These are phyloP conservation scores for Channallabes apus DNA, from an alignment of 2,797 vertebrate species.

Conservation along the genomic window DNA sequence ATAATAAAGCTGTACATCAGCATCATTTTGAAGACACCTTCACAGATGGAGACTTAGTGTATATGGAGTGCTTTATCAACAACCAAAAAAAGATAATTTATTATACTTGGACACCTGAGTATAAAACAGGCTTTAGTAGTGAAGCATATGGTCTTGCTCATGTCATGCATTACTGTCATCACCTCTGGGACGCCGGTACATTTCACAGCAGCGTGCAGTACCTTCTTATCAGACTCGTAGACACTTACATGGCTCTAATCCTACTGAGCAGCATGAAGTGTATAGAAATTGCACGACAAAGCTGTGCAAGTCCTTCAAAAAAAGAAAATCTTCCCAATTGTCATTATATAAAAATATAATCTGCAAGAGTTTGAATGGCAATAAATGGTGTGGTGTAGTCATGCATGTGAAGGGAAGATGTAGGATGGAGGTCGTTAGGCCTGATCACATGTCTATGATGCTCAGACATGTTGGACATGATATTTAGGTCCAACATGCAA, in stretches of 20 bases:
- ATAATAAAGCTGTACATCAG: background rate
- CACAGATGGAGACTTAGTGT: background rate
- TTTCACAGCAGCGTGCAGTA: background rate
- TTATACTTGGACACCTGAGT: no score
- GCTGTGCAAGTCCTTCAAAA: background rate
- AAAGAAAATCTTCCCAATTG: background rate
- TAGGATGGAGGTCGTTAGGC: slow-evolving; percentile 34
- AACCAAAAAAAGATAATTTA: background rate
- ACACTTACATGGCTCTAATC: slow-evolving; percentile 13
- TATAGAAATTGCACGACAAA: background rate
- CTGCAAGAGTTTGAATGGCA: background rate
- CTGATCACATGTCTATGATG: slow-evolving; percentile 1
- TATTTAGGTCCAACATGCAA: background rate
- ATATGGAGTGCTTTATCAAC: background rate
- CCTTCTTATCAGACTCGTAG: background rate
- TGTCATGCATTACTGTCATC: slow-evolving; percentile 28
- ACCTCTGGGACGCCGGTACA: slow-evolving; percentile 11
- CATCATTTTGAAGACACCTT: background rate
- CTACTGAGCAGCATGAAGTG: background rate
- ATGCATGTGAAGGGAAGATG: background rate
- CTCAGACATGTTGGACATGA: background rate
- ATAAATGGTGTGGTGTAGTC: background rate
- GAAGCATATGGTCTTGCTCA: slow-evolving; percentile 24
- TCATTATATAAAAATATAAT: background rate
- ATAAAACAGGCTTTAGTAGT: background rate